Base-by-base conservation (phyloP, 2,888 invertebrate genomes). In the Tipula helvola region DNA sequence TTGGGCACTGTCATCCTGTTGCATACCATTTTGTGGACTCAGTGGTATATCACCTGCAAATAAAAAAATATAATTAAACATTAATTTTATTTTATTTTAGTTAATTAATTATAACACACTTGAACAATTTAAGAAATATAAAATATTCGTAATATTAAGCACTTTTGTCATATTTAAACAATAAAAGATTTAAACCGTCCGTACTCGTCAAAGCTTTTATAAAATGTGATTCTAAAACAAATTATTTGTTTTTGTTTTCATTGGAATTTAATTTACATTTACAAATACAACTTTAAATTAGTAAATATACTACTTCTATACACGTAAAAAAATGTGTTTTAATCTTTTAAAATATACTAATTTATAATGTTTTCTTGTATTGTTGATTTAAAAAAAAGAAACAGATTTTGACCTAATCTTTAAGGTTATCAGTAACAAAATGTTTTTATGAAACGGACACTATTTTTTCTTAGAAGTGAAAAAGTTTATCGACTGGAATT, bases 1-100 rank as follows among this genome's bases (percentile, higher is more conserved):
- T 90, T 93, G 92, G 89, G 91, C 89, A 88, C 91, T 91, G 89
- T 91, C 90, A 88, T 92, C 93, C 88, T 91, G 91, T 88, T 91
- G 93, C 92, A 93, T 13, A 41, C 83, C 36, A 83, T 83, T 83
- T 83, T 83, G n/a, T 84, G 39, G 84, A 10, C 5, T 84, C 41
- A 84, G 7, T 84, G 84, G 84, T 84, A 84, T 39, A 84, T 84
- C 84, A 84, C 41, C 84, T 84, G 39, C n/a, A 84, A 52, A 71
- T 57, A 28, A 71, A 71, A n/a, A 28, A 10, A 44, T 44, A 10
- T 28, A 44, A 1, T 44, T 44, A 52, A 28, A 12, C 2, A 71
- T 71, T 28, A 71, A n/a, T 52, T 71, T 71, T 28, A 28, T 28
- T 71, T 28, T 10, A n/a, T 16, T 52, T 5, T 52, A 18, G 5